These are phyloP conservation scores for Drosophila kambysellisi DNA, from an alignment of 2,888 invertebrate species.

Conservation along the genomic window DNA sequence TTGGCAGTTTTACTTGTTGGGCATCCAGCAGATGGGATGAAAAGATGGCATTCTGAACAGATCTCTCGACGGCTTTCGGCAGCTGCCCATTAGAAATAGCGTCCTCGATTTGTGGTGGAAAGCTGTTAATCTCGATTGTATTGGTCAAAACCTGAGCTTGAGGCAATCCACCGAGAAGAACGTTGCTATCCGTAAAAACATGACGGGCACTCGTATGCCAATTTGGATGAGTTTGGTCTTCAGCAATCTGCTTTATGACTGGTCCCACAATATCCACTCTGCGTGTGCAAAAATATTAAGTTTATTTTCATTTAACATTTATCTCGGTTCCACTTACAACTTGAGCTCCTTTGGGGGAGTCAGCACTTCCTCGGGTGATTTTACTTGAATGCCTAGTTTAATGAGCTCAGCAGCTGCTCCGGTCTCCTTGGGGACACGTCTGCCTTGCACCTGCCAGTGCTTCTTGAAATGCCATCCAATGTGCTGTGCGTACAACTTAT, in stretches of 20 bases:
- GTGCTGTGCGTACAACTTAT: conserved; percentile 88
- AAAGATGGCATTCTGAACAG: conserved; percentile 88
- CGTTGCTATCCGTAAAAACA: conserved; percentile 87
- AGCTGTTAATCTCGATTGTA: conserved; percentile 87
- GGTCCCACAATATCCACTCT: conserved; percentile 60
- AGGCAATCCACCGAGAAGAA: conserved; percentile 89
- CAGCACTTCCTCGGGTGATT: conserved; percentile 88
- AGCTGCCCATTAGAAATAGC: conserved; percentile 86
- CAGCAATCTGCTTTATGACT: conserved; percentile 73
- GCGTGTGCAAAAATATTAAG: neutral
- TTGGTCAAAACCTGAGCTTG: conserved; percentile 95
- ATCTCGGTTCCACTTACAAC: conserved; percentile 32
- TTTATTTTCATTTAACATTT: neutral
- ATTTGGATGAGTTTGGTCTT: conserved; percentile 88
- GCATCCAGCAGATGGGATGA: conserved; percentile 91
- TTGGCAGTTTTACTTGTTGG: conserved; percentile 91
- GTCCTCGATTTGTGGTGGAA: conserved; percentile 88
- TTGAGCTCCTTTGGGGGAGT: conserved; percentile 82
- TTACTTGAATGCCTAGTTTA: conserved; percentile 87
- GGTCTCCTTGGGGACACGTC: conserved; percentile 87
- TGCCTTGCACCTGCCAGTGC: conserved; percentile 90
- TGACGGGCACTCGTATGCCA: conserved; percentile 88
- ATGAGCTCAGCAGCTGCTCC: conserved; percentile 86
- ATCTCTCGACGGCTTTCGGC: conserved; percentile 86
- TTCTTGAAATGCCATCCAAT: conserved; percentile 90